phyloP scores from a whole-genome alignment of 2,888 invertebrate species.

The Acrobasis suavella region DNA sequence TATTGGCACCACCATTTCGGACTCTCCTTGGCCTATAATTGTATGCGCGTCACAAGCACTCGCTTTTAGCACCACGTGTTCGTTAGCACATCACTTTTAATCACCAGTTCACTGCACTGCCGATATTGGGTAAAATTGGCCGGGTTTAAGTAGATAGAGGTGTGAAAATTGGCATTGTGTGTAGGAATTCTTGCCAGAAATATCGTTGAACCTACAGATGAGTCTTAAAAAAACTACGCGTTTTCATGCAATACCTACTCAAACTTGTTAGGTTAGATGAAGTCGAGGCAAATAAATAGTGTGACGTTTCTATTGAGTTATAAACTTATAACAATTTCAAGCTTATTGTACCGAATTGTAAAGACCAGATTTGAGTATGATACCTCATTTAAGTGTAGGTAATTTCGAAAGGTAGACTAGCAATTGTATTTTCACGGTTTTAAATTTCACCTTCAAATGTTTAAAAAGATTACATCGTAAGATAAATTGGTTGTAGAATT shows the following conservation, averaged over 20 bases:
- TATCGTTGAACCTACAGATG: constrained; percentile 25
- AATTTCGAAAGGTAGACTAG: too few relatives aligned
- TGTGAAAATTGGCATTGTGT: constrained; percentile 56
- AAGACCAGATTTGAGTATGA: too few relatives aligned
- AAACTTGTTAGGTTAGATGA: too few relatives aligned
- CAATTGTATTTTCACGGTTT: too few relatives aligned
- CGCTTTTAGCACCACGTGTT: constrained; percentile 38
- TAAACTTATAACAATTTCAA: too few relatives aligned
- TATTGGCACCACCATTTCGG: constrained; percentile 40
- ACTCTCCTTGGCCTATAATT: constrained; percentile 62
- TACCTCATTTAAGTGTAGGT: too few relatives aligned
- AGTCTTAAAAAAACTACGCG: neutral
- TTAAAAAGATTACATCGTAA: neutral
- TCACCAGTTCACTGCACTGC: constrained; percentile 48
- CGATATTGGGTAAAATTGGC: constrained; percentile 34
- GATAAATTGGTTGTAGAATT: neutral
- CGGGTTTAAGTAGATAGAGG: constrained; percentile 37
- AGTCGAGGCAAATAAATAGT: too few relatives aligned
- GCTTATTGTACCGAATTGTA: too few relatives aligned
- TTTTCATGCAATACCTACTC: neutral
- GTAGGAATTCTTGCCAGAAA: constrained; percentile 49
- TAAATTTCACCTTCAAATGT: too few relatives aligned
- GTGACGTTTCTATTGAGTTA: too few relatives aligned
- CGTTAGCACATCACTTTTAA: constrained; percentile 40
- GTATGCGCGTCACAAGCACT: constrained; percentile 37